Conservation (phyloP, 2,888 invertebrate genomes). For the Phragmatobia fuliginosa region DNA sequence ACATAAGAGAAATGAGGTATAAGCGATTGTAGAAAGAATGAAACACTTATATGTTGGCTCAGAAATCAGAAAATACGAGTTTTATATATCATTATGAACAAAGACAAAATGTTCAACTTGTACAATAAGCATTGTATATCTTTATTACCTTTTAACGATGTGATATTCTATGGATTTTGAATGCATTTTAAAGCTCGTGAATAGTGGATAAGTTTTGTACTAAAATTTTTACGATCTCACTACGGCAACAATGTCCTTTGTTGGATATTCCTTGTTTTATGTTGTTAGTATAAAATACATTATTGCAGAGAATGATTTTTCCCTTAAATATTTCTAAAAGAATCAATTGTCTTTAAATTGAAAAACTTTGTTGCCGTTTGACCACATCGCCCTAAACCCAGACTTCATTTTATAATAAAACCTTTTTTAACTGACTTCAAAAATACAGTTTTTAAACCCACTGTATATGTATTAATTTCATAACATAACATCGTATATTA, state of each 20-base stretch:
- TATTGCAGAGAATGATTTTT: neutral
- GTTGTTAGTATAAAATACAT: neutral
- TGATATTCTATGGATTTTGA: constrained; percentile 40
- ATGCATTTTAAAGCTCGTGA: constrained; percentile 37
- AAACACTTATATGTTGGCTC: no score
- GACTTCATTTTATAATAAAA: no score
- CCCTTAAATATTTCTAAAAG: neutral
- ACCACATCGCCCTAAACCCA: no score
- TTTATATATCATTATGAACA: constrained; percentile 16
- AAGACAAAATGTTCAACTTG: neutral
- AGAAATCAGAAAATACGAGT: constrained; percentile 23
- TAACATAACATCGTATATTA: no score
- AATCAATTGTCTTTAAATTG: no score
- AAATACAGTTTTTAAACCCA: no score
- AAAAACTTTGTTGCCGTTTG: no score
- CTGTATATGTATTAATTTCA: no score
- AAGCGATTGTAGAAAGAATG: no score
- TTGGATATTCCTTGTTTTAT: neutral
- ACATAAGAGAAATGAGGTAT: no score
- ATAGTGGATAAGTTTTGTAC: constrained; percentile 36
- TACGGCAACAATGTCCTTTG: constrained; percentile 25
- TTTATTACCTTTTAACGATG: constrained; percentile 38
- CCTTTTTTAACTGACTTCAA: no score
- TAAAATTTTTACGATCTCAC: constrained; percentile 33
- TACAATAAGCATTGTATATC: constrained; percentile 23